Percentiles rank a stretch among this genome's conserved stretches.
Conservation (phyloP, 2,113 vertebrate species). For the Malaclemys terrapin region DNA sequence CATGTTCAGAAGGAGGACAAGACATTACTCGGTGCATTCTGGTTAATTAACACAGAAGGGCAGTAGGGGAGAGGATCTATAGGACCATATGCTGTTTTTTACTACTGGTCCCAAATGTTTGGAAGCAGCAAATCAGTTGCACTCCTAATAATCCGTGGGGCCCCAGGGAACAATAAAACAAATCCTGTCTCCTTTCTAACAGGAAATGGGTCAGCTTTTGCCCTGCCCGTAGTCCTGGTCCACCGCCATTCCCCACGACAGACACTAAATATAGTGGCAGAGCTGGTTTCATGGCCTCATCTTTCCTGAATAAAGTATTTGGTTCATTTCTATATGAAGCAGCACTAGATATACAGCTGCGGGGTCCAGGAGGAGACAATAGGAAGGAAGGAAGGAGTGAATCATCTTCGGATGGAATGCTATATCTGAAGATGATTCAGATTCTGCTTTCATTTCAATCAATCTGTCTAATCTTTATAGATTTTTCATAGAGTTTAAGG, state of each 20-base stretch:
- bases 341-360: neutral
- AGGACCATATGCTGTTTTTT: neutral
- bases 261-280: neutral
- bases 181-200: neutral
- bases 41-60: conserved; percentile 31
- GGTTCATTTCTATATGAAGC: neutral
- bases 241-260: neutral
- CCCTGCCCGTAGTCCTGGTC: neutral
- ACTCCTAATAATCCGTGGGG: neutral
- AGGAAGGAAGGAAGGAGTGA: neutral
- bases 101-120: neutral
- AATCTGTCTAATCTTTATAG: conserved; percentile 50
- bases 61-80: neutral
- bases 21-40: neutral
- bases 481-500: conserved; percentile 23
- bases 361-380: neutral
- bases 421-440: conserved; percentile 23
- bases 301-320: neutral
- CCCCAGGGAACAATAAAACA: neutral
- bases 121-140: neutral
- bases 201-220: neutral
- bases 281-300: neutral
- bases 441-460: conserved; percentile 15
- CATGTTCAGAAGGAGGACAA: neutral
- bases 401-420: conserved; percentile 8